Conservation (phyloP, 2,888 invertebrate genomes). For the Polyommatus icarus region DNA sequence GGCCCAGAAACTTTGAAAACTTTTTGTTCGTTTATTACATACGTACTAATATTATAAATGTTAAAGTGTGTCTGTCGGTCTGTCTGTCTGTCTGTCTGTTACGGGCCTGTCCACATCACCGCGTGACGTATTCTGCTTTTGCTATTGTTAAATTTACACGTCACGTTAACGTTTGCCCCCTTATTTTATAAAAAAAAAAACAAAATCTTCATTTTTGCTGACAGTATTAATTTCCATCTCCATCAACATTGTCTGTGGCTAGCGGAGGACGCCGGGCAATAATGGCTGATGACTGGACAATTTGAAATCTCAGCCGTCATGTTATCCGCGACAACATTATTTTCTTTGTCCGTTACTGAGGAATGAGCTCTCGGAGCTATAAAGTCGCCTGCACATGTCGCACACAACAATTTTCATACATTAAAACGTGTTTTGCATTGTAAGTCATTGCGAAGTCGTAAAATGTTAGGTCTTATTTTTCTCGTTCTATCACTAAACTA, state of each 20-base stretch:
- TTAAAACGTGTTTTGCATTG: conserved; percentile 30
- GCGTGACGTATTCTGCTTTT: too few species aligned
- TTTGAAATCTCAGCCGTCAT: conserved; percentile 50
- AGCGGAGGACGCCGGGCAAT: conserved; percentile 30
- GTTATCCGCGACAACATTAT: conserved; percentile 53
- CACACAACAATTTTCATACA: conserved; percentile 32
- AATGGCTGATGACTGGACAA: conserved; percentile 57
- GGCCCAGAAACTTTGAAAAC: too few species aligned
- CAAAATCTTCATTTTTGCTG: background rate
- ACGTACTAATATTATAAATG: too few species aligned
- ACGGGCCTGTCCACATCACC: too few species aligned
- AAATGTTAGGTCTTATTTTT: conserved; percentile 29
- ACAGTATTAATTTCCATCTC: background rate
- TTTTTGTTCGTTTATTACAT: too few species aligned
- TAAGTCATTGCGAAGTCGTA: conserved; percentile 28
- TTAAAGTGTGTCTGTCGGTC: too few species aligned
- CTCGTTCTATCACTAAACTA: conserved; percentile 24
- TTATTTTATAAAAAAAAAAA: too few species aligned
- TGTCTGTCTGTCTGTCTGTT: too few species aligned
- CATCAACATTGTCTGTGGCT: background rate
- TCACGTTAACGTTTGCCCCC: too few species aligned
- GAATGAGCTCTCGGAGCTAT: conserved; percentile 27
- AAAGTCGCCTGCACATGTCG: conserved; percentile 27
- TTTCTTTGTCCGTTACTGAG: conserved; percentile 41
- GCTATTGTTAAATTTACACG: too few species aligned